phyloP scores from a whole-genome alignment of 2,888 invertebrate genomes.

The Tethea ocularis region DNA sequence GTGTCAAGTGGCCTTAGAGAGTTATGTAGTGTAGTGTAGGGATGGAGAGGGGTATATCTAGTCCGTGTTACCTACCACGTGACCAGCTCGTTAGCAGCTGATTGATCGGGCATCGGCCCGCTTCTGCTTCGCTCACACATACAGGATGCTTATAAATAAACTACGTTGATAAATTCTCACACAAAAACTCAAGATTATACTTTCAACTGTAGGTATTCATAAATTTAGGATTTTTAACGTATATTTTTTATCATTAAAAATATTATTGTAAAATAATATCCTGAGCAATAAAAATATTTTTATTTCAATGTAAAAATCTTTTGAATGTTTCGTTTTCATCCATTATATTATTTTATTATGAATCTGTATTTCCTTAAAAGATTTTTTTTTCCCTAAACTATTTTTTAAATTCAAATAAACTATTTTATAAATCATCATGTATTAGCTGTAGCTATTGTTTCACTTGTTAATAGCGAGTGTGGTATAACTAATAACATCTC shows the following conservation, averaged over 20 bases:
- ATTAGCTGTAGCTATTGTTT: conserved; percentile 68
- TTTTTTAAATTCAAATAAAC: conserved; percentile 11
- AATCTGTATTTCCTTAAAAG: conserved; percentile 9
- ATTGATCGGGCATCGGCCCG: conserved; percentile 75
- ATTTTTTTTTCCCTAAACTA: neutral
- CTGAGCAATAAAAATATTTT: too few species aligned
- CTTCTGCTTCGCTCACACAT: conserved; percentile 44
- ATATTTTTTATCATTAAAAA: too few species aligned
- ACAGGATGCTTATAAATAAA: conserved; percentile 51
- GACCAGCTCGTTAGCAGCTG: conserved; percentile 77
- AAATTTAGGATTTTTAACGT: too few species aligned
- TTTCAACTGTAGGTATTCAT: too few species aligned
- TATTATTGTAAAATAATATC: too few species aligned
- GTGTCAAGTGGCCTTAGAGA: conserved; percentile 8
- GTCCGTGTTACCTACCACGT: conserved; percentile 54
- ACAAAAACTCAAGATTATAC: too few species aligned
- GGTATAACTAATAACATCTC: conserved; percentile 84
- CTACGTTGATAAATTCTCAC: conserved; percentile 8
- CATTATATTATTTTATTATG: too few species aligned
- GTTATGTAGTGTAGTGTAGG: conserved; percentile 30
- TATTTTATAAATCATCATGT: conserved; percentile 53
- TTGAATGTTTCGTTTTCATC: too few species aligned
- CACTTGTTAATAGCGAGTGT: conserved; percentile 82
- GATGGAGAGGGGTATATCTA: conserved; percentile 19
- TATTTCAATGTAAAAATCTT: too few species aligned